Percentiles rank a stretch among this genome's conserved stretches.
Evolutionary conservation across 1,140 invertebrate genomes (phyloP).

Genomic region (Habropoda laboriosa): DNA sequence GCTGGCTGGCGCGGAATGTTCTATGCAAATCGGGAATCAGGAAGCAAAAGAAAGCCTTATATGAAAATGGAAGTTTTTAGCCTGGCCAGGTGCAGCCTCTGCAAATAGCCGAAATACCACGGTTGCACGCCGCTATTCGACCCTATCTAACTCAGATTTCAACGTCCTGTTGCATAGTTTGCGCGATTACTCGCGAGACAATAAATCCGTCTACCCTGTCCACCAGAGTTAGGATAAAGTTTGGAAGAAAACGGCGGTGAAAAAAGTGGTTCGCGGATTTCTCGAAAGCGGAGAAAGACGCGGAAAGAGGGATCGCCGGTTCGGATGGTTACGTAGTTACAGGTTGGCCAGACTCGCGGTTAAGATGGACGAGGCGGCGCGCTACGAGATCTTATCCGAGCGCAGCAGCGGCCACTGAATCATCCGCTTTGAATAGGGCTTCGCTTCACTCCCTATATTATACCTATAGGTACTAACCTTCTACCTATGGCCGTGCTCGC

Average conservation of each 20-base stretch:
- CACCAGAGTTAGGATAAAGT: too few relatives aligned
- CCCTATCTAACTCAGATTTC: too few relatives aligned
- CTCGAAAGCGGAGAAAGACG: slow-evolving; percentile 51
- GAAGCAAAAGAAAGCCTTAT: slow-evolving; percentile 44
- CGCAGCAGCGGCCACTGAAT: slow-evolving; percentile 79
- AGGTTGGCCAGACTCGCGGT: slow-evolving; percentile 70
- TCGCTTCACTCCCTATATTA: slow-evolving; percentile 77
- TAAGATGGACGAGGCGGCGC: slow-evolving; percentile 78
- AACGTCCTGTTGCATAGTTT: too few relatives aligned
- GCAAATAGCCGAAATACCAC: slow-evolving; percentile 29
- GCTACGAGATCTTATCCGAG: slow-evolving; percentile 79
- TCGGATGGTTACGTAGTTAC: slow-evolving; percentile 73
- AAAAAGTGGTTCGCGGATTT: slow-evolving; percentile 49
- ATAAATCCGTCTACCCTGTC: too few relatives aligned
- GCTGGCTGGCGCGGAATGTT: slow-evolving; percentile 26
- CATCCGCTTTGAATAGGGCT: slow-evolving; percentile 81
- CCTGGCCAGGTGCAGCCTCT: slow-evolving; percentile 8
- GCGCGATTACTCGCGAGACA: too few relatives aligned
- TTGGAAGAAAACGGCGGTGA: background rate
- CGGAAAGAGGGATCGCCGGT: slow-evolving; percentile 54
- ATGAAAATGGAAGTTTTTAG: slow-evolving; percentile 43
- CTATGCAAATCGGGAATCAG: slow-evolving; percentile 56
- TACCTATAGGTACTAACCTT: slow-evolving; percentile 71
- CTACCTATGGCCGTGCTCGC: slow-evolving; percentile 54
- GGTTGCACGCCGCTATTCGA: too few relatives aligned